A percentile compares a stretch with the other conserved stretches of the same genome.
phyloP scores from a whole-genome alignment of 1,140 invertebrate genomes.

The Archegozetes longisetosus region DNA sequence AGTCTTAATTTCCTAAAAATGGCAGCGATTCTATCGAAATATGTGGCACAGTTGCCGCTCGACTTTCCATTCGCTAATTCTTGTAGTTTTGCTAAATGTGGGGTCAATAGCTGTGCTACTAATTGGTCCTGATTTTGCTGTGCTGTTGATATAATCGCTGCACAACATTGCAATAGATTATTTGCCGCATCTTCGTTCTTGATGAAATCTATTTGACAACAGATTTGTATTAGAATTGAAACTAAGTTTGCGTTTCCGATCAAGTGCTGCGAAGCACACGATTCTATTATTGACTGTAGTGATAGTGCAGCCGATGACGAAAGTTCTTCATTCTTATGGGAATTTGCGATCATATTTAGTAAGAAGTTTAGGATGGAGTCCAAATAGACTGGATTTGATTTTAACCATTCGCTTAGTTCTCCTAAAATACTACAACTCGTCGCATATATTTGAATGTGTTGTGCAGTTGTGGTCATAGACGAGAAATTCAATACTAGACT shows the following conservation, averaged over 20 bases:
- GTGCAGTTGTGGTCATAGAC: not conserved
- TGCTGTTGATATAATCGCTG: conserved; percentile 6
- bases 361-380: conserved; percentile 12
- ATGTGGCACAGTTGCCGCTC: conserved; percentile 49
- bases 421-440: conserved; percentile 74
- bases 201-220: conserved; percentile 8
- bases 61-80: not conserved
- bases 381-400: conserved; percentile 50
- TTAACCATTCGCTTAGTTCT: conserved; percentile 88
- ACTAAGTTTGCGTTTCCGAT: conserved; percentile 9
- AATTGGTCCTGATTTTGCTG: conserved; percentile 12
- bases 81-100: not conserved
- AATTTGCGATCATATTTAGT: conserved; percentile 8
- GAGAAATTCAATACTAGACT: conserved; percentile 4
- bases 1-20: conserved; percentile 44
- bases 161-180: conserved; percentile 14
- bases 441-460: conserved; percentile 63
- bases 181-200: not conserved
- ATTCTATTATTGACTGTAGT: conserved; percentile 9
- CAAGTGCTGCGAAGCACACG: conserved; percentile 4
- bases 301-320: conserved; percentile 4
- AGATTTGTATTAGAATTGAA: conserved; percentile 11
- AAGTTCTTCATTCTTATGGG: not conserved
- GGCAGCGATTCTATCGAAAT: conserved; percentile 77
- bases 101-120: conserved; percentile 5